Conservation (phyloP, 2,113 vertebrate genomes). For the Desmodus rotundus region DNA sequence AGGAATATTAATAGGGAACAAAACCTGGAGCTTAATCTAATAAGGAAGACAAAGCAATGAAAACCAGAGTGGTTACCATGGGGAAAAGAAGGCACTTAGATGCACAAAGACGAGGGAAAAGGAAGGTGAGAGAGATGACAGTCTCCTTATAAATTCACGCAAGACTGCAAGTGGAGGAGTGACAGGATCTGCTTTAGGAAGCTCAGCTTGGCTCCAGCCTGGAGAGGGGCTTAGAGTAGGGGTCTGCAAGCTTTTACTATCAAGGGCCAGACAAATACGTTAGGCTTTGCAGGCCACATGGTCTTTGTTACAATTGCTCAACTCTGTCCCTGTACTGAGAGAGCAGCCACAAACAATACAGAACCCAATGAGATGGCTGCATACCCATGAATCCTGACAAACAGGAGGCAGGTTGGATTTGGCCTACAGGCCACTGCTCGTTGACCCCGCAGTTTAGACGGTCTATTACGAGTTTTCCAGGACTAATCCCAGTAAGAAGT, state of each 20-base stretch:
- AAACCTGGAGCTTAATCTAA: not conserved
- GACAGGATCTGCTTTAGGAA: not conserved
- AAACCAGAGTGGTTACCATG: not conserved
- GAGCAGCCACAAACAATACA: not conserved
- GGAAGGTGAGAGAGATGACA: not conserved
- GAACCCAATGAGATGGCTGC: not conserved
- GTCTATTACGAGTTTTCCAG: not conserved
- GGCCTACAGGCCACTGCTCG: not conserved
- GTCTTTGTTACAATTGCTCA: not conserved
- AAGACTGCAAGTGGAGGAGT: not conserved
- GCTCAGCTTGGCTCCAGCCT: not conserved
- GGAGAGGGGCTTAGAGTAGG: not conserved
- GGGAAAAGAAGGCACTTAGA: fast-evolving
- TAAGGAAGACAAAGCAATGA: not conserved
- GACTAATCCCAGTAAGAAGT: not conserved
- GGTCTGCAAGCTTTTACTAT: not conserved
- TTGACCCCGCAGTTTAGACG: not conserved
- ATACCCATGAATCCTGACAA: not conserved
- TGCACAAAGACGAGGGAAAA: not conserved
- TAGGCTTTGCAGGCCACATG: not conserved
- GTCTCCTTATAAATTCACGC: not conserved
- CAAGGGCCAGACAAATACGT: not conserved
- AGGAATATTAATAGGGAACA: not conserved
- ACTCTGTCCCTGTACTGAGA: not conserved
- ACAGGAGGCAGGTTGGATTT: not conserved